Base-by-base conservation (phyloP, 2,797 vertebrate species). In the Urophycis tenuis region DNA sequence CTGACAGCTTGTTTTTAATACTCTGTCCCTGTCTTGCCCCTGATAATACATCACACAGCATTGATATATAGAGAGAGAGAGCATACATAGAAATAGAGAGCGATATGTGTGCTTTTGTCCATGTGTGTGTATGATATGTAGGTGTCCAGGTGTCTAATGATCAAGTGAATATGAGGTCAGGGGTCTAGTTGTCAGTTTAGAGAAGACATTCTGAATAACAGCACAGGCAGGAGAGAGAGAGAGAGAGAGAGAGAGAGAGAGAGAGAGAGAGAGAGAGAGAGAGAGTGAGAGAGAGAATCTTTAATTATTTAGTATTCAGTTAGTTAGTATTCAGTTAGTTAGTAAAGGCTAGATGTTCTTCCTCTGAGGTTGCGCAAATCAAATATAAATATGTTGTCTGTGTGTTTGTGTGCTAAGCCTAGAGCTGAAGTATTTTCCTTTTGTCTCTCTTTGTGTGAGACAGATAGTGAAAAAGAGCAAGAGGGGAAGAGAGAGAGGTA, bases 1-100 rank as follows among this genome's bases (percentile, higher is more conserved):
- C 70, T 78, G 81, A 79, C 81, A 83, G 76, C 81, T 90, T 74
- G 80, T 92, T 90, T 86, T 87, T 89, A 85, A 87, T 79, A 75
- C 49, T 76, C 76, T 77, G 60, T 64, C 25, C 25, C 60, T 64
- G n/a, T 64, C 60, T 14, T 2, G 60, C 60, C 60, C 25, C 60
- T 64, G n/a, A 29, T 25, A 29, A 12, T 64, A 29, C 60, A 29
- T 25, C 32, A 71, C 33, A 81, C 45, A 49, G 75, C 71, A 85
- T 88, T 6, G 81, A 87, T 86, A 81, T 73, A 30, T 30, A 79
- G 25, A 81, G 53, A 39, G 30, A 60, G 45, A 75, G 33, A 29
- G 11, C n/a, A n/a, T n/a, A 41, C 36, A 78, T 2, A 34, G 71
- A 72, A 29, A n/a, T 34, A 53, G 49, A 73, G 30, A 74, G 4